phyloP scores from a whole-genome alignment of 1,140 invertebrate genomes.

The Sminthurides bifidus region DNA sequence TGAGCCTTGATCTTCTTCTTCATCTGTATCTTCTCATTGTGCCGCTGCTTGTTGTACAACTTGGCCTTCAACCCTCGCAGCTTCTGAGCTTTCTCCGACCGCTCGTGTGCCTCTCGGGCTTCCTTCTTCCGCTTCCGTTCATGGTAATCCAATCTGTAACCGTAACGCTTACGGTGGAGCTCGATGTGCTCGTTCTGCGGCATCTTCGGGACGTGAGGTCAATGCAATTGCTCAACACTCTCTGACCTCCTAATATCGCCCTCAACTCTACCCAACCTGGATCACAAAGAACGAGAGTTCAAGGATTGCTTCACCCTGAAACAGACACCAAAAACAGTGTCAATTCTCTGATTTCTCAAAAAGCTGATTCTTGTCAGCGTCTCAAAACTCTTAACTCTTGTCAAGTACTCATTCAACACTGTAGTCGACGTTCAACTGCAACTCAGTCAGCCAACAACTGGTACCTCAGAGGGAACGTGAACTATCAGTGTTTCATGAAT shows the following conservation, averaged over 20 bases:
- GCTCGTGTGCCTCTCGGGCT: conserved; percentile 80
- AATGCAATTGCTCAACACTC: neutral
- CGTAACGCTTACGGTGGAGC: conserved; percentile 88
- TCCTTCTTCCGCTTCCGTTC: conserved; percentile 92
- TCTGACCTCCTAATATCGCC: neutral
- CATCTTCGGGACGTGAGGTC: conserved; percentile 51
- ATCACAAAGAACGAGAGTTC: neutral
- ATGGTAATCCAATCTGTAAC: conserved; percentile 91
- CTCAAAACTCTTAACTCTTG: too few relatives aligned
- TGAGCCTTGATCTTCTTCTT: conserved; percentile 93
- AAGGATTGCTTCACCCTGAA: conserved; percentile 4
- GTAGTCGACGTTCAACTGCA: too few relatives aligned
- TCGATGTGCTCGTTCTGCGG: conserved; percentile 99
- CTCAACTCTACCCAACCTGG: too few relatives aligned
- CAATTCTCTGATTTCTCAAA: neutral
- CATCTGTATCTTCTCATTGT: conserved; percentile 98
- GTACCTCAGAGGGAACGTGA: too few relatives aligned
- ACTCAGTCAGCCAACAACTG: too few relatives aligned
- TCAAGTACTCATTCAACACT: too few relatives aligned
- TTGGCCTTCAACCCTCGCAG: conserved; percentile 95
- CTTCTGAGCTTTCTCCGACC: conserved; percentile 77
- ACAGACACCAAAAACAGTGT: neutral
- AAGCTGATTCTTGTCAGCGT: too few relatives aligned
- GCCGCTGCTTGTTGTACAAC: conserved; percentile 89
- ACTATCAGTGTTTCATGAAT: too few relatives aligned